Base-by-base conservation (phyloP, 1,140 invertebrate species). In the Sipha flava region DNA sequence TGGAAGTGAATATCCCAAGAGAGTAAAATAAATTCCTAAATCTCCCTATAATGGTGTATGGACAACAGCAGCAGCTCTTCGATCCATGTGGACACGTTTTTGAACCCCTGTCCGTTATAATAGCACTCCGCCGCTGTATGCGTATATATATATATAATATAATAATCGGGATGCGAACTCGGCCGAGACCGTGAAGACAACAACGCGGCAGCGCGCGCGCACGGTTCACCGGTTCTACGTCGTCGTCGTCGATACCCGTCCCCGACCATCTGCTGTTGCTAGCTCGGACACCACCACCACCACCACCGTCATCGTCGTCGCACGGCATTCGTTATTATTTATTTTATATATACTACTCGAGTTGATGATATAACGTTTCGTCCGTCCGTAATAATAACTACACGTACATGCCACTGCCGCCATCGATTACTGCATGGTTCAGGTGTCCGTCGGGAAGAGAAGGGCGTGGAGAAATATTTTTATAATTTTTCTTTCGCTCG, bases 131-230 rank as follows among this genome's bases (percentile, higher is more conserved):
- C n/a, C n/a, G n/a, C n/a, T n/a, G n/a, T n/a, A n/a, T n/a, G n/a
- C n/a, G n/a, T n/a, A n/a, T n/a, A n/a, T 47, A 10, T 26, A 31
- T 31, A 59, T n/a, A 26, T 59, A 68, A 12, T 7, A 70, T 45
- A 70, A 70, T 70, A 70, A 45, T 70, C 73, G 31, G 52, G 73
- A 77, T 57, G 73, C 73, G 73, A 77, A 77, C 73, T 57, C 52
- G 34, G 52, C 34, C 52, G 29, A 40, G 21, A 77, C 73, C 34
- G 31, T 37, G 73, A 77, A 77, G 52, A 37, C 10, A 29, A 66
- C 34, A 66, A 66, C 64, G 1, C 73, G 54, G 73, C 34, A 21
- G 31, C 31, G 49, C 23, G 62, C 62, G 72, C 49, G 49, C 73
- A 77, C 73, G 73, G 73, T 57, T 54, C 73, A 77, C 52, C 52